These are phyloP conservation scores for Ctenicera cuprea DNA, from an alignment of 2,888 invertebrate genomes.

Conservation along the genomic window DNA sequence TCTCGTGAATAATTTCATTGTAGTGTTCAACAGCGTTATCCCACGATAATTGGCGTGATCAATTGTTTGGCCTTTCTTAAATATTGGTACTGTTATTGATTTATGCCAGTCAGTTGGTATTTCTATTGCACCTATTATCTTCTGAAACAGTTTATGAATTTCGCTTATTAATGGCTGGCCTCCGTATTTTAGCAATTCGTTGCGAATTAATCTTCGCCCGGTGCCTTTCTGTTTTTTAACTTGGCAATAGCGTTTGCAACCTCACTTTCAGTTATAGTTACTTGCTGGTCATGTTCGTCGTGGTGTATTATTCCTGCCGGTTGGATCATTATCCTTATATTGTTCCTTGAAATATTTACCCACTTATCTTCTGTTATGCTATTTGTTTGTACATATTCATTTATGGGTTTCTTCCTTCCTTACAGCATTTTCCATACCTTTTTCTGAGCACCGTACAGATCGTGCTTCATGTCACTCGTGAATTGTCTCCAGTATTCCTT, in stretches of 20 bases:
- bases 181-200: not conserved
- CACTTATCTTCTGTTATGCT: not conserved
- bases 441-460: no score
- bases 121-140: not conserved
- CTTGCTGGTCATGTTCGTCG: not conserved
- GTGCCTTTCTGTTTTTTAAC: no score
- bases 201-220: not conserved
- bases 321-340: no score
- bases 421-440: no score
- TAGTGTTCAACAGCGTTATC: no score
- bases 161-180: not conserved
- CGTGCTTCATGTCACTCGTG: no score
- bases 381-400: not conserved
- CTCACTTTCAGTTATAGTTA: slow-evolving; percentile 1
- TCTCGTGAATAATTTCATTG: slow-evolving; percentile 2
- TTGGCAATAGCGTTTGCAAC: no score
- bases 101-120: no score
- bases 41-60: no score
- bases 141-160: not conserved
- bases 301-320: no score
- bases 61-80: no score
- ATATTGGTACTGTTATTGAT: no score
- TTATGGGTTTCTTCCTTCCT: not conserved
- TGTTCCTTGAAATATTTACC: not conserved
- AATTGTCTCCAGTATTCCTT: not conserved